Base-by-base conservation (phyloP, 2,888 invertebrate genomes). In the Celastrina argiolus region DNA sequence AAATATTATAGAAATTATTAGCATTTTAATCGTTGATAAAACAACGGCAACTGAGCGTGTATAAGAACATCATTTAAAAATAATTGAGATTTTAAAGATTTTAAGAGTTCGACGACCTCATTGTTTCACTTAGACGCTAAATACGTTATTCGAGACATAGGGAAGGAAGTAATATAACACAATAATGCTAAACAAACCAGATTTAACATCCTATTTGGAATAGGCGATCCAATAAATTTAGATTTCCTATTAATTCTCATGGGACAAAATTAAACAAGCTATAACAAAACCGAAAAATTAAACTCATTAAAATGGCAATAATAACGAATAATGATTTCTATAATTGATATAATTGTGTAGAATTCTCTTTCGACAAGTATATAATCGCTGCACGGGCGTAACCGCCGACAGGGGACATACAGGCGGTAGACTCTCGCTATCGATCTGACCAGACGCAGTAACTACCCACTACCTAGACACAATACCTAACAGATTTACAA, bases 361-460 rank as follows among this genome's bases (percentile, higher is more conserved):
- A 51, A 22, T 51, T 14, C 51, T 51, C 12, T 5, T 51, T 12
- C 12, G 4, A 18, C 51, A 51, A 51, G 5, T 51, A 51, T 3
- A 0, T 12, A 10, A 51, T 51, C 22, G 22, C 51, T 51, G 51
- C 45, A 18, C 18, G 16, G 4, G 22, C 22, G 22, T 45, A 45
- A 45, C n/a, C n/a, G n/a, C n/a, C n/a, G n/a, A n/a, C 51, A 51
- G 22, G 51, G 51, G 51, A 51, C 51, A 51, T 14, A 51, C 22
- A 45, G 61, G 70, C 73, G 59, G 69, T 71, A 79, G 76, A 70
- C 69, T 75, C 51, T 22, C 51, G 12, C 18, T 84, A 85, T 85
- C 76, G 85, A 85, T 85, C 80, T 73, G 74, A 72, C 71, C 78
- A 72, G 63, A 63, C 74, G 73, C 51, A 51, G 14, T 18, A 51